Evolutionary conservation across 2,113 vertebrate genomes (phyloP), one percentile per base, ranked within the genome.

Genomic region (Mormyrus lacerda): DNA sequence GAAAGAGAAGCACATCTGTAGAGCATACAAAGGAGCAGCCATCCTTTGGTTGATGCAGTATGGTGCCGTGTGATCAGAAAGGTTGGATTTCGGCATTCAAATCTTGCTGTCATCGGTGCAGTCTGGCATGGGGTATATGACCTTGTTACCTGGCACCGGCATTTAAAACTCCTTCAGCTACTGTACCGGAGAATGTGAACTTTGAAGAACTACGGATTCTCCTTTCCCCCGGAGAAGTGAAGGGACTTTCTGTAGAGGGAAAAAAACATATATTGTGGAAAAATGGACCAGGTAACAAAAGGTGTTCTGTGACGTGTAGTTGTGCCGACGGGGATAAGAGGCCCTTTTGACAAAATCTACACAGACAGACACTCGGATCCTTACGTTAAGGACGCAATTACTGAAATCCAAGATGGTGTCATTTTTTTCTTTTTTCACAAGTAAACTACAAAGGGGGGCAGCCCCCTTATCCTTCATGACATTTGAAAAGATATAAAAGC

Each of bases 341-440:
- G 73, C 76, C 89, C 85, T 35, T 87, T 89, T 85, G 82, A 87
- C 39, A 65, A 89, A 88, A 91, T 87, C 84, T 89, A 89, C 87
- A 76, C 90, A 85, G 90, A 89, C 61, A 84, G 89, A 93, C 76
- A 91, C 89, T 91, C 42, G 85, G 91, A 93, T 92, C 92, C 91
- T 91, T 94, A 93, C 90, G 92, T 93, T 92, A 92, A 92, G 91
- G 83, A 90, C 53, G 87, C 92, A 91, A 92, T 91, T 93, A 91
- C 91, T 88, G 93, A 91, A 92, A 93, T 90, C 86, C 82, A 91
- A 93, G 91, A 93, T 87, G 89, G 47, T 45, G 88, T 83, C 27
- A 6, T 87, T 91, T 91, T 91, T 90, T 44, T 87, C 87, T 79
- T 92, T 87, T 90, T 92, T 90, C 90, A 88, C 61, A 87, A 84